Evolutionary conservation across 2,888 invertebrate genomes (phyloP), one percentile per base, ranked within the genome.

Genomic region (Exephanes ischioxanthus): DNA sequence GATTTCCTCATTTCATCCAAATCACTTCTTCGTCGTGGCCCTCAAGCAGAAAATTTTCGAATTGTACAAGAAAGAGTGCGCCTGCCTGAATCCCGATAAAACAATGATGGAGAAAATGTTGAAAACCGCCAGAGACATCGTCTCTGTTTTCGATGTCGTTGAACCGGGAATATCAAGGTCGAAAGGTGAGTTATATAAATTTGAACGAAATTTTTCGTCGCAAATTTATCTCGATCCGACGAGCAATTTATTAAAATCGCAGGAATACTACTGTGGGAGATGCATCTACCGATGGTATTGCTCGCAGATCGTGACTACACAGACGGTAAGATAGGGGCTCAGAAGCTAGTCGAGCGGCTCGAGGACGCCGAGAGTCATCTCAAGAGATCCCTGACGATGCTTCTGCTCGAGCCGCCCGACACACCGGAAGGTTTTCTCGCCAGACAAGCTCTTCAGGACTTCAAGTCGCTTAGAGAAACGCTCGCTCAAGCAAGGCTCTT

Each of bases 231-330:
- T 19, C 9, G 11, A 11, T 41, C 2, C 9, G 2, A 6, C 41
- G 41, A 41, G 5, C 41, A 2, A 41, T 41, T 9, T 41, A 41
- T 41, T 3, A 9, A 53, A 66, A 77, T 48, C 11, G 7, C 92
- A 95, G 97, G 97, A 0, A 96, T 97, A 75, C 96, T 97, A 11
- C 90, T 97, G 55, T 97, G 97, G 90, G 97, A 98, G 92, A 94
- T 97, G 88, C 97, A 97, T 90, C 95, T 95, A 19, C 96, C 97
- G 0, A 94, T 95, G 87, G 95, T 96, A 3, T 95, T 96, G 88
- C 91, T 97, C 48, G 95, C 96, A 0, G 96, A 97, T 88, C 95
- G 96, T 86, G 94, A 95, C 79, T 96, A 96, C 90, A 95, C 95
- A 26, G 94, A 95, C 0, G 95, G 95, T 3, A 96, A 96, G 91